Conservation (phyloP, 92 coral and sea anemone genomes). For the Actinostola sp. region DNA sequence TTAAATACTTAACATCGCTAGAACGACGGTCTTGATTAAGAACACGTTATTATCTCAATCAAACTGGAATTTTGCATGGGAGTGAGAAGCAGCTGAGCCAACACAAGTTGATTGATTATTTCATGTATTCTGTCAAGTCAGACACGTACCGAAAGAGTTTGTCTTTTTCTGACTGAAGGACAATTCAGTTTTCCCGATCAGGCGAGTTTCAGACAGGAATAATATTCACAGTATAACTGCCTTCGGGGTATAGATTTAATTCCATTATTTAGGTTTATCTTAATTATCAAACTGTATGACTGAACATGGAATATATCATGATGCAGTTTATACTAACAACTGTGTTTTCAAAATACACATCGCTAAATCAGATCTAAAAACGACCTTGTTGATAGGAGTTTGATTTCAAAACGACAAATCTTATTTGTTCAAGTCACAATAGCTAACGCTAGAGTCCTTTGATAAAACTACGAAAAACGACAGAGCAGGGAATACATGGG, state of each 20-base stretch:
- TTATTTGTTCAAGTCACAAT: not conserved
- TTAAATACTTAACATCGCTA: conserved; percentile 1
- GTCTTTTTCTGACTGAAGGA: too few species aligned
- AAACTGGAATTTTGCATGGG: not conserved
- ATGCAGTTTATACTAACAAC: not conserved
- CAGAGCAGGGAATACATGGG: too few species aligned
- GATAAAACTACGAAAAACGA: too few species aligned
- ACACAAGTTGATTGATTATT: conserved; percentile 20
- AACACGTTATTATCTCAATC: not conserved
- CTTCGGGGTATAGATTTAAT: not conserved
- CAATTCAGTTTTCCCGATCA: not conserved
- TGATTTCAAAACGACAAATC: not conserved
- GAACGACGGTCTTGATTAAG: not conserved
- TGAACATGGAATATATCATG: not conserved
- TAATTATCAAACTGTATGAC: too few species aligned
- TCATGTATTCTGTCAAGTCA: not conserved
- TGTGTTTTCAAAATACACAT: not conserved
- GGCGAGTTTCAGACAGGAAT: too few species aligned
- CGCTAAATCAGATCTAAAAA: not conserved
- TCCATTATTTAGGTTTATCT: too few species aligned
- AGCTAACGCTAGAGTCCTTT: not conserved
- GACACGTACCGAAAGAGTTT: too few species aligned
- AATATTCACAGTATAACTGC: too few species aligned
- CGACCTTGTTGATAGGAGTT: not conserved
- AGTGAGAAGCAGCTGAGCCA: conserved; percentile 29